phyloP scores from a whole-genome alignment of 2,888 invertebrate species.

The Andrena fulva region DNA sequence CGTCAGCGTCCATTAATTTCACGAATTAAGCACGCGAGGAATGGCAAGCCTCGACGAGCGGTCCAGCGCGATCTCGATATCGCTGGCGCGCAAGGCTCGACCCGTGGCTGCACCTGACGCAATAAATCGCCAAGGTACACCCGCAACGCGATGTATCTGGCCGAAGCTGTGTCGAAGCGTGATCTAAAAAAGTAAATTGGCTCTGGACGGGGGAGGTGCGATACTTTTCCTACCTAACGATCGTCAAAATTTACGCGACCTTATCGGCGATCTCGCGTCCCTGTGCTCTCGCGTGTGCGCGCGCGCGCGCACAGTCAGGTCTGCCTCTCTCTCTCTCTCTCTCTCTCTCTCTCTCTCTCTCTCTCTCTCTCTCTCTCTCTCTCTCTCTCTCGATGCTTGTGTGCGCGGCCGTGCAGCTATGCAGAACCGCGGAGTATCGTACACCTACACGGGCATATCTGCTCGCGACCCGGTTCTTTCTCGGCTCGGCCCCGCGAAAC shows the following conservation, averaged over 20 bases:
- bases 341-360: too few species aligned
- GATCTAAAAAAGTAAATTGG: conserved; percentile 32
- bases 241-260: conserved; percentile 48
- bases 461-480: conserved; percentile 56
- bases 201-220: conserved; percentile 2
- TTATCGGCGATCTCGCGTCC: conserved; percentile 47
- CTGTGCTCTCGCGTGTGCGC: background rate
- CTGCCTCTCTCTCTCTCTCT: background rate
- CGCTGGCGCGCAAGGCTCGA: conserved; percentile 1
- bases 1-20: conserved; percentile 13
- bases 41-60: background rate
- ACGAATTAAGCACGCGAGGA: conserved; percentile 6
- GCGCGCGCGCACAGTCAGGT: background rate
- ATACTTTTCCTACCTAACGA: conserved; percentile 43
- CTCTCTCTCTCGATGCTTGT: background rate
- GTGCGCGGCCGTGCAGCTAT: conserved; percentile 2
- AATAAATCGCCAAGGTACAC: conserved; percentile 20
- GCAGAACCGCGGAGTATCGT: conserved; percentile 29
- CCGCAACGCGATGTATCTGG: conserved; percentile 2
- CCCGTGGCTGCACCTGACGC: conserved; percentile 12
- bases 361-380: background rate
- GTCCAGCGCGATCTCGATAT: conserved; percentile 12
- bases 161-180: conserved; percentile 10
- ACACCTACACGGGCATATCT: conserved; percentile 48
- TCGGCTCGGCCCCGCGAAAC: conserved; percentile 41